Evolutionary conservation across 2,113 vertebrate genomes (phyloP).

Genomic region (Nasalis larvatus): DNA sequence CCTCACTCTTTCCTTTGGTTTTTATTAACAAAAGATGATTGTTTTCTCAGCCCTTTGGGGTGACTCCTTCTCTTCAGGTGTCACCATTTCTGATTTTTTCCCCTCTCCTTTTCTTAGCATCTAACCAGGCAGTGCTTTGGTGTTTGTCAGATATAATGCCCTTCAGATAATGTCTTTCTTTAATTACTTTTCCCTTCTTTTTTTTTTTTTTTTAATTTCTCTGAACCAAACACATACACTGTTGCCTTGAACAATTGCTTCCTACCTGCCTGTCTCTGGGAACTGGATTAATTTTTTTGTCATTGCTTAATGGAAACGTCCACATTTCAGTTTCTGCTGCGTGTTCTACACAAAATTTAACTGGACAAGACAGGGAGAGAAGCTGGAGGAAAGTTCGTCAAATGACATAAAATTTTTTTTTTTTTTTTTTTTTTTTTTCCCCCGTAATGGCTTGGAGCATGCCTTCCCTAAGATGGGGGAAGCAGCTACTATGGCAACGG

Average conservation of each 20-base stretch:
- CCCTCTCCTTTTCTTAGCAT: neutral
- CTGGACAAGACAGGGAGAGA: slow-evolving; percentile 15
- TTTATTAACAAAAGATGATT: neutral
- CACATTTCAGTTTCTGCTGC: slow-evolving; percentile 55
- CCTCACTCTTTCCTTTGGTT: neutral
- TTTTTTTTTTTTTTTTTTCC: slow-evolving; percentile 68
- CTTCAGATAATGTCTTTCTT: slow-evolving; percentile 31
- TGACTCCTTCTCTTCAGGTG: neutral
- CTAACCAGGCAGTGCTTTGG: neutral
- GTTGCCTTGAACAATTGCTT: slow-evolving; percentile 33
- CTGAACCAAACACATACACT: neutral
- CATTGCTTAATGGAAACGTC: neutral
- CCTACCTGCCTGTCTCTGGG: neutral
- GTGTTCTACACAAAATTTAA: slow-evolving; percentile 36
- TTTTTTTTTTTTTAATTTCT: neutral
- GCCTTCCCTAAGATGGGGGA: neutral
- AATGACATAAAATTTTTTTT: slow-evolving; percentile 61
- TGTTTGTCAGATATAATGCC: neutral
- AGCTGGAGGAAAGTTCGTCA: slow-evolving; percentile 15
- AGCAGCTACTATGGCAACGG: slow-evolving; percentile 64
- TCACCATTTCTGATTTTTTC: neutral
- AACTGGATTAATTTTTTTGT: slow-evolving; percentile 40
- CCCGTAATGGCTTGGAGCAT: neutral
- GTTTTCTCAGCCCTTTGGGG: neutral
- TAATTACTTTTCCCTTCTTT: neutral